These are phyloP conservation scores for Caenorhabditis sp. DNA, from an alignment of 2,888 invertebrate species.

Conservation along the genomic window DNA sequence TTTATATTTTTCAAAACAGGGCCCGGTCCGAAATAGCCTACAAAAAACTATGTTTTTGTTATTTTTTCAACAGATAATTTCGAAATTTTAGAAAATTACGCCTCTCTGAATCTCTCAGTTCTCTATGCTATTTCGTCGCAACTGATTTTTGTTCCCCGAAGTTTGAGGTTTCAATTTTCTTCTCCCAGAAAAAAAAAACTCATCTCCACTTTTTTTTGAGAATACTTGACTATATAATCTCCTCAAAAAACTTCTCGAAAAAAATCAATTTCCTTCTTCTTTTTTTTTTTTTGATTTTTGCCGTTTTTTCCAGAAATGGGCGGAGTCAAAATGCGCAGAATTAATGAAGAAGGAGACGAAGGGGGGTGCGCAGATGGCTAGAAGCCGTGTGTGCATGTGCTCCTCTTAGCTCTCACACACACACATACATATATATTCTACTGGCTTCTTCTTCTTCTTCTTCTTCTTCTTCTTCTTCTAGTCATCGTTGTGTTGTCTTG, in stretches of 20 bases:
- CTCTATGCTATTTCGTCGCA: neutral
- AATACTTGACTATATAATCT: too few relatives aligned
- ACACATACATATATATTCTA: neutral
- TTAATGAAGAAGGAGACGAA: neutral
- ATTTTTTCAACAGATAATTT: too few relatives aligned
- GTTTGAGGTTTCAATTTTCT: too few relatives aligned
- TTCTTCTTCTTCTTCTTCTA: too few relatives aligned
- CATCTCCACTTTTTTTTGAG: too few relatives aligned
- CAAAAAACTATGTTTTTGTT: too few relatives aligned
- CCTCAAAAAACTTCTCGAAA: neutral
- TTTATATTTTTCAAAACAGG: too few relatives aligned
- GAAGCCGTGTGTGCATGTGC: neutral
- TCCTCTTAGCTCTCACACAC: neutral
- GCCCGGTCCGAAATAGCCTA: too few relatives aligned
- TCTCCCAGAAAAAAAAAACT: too few relatives aligned
- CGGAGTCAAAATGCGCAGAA: neutral
- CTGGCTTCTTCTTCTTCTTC: too few relatives aligned
- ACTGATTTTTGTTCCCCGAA: neutral
- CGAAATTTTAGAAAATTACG: too few relatives aligned
- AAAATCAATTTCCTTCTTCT: constrained; percentile 1
- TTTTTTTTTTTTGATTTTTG: neutral
- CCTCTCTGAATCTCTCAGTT: too few relatives aligned
- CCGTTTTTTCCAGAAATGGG: neutral
- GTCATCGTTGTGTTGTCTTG: neutral
- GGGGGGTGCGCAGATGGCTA: neutral